Conservation (phyloP, 2,888 invertebrate species). For the Eupelmus urozonus region DNA sequence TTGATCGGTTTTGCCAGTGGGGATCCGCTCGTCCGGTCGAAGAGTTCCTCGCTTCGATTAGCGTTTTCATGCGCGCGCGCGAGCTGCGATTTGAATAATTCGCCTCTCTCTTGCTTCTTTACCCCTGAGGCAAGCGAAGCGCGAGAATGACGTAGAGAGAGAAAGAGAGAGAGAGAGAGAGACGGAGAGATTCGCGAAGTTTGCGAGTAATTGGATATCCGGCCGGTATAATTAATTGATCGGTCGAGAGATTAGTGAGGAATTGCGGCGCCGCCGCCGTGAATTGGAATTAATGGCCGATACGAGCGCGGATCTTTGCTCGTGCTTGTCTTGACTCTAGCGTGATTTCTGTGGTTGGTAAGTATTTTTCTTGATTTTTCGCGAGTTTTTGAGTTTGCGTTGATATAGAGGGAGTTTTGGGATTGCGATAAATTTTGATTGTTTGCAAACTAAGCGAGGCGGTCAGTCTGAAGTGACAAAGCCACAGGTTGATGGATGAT, state of each 20-base stretch:
- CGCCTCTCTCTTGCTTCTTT: neutral
- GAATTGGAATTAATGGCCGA: constrained; percentile 45
- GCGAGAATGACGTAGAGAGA: too few relatives aligned
- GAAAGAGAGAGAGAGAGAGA: too few relatives aligned
- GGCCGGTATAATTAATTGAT: constrained; percentile 55
- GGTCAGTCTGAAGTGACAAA: neutral
- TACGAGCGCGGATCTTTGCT: neutral
- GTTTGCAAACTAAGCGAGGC: neutral
- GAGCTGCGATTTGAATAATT: constrained; percentile 45
- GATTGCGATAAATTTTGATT: neutral
- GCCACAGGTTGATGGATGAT: constrained; percentile 10
- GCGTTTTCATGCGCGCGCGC: constrained; percentile 17
- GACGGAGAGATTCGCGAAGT: constrained; percentile 40
- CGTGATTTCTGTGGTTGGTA: too few relatives aligned
- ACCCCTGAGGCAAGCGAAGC: neutral
- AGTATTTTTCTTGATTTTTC: too few relatives aligned
- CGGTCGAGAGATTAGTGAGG: constrained; percentile 58
- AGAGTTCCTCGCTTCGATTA: constrained; percentile 30
- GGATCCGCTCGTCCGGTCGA: too few relatives aligned
- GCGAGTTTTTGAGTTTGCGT: too few relatives aligned
- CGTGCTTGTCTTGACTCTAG: too few relatives aligned
- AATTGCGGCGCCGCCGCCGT: neutral
- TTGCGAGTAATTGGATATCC: constrained; percentile 56
- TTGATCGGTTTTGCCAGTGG: constrained; percentile 7
- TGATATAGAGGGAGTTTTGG: too few relatives aligned